Conservation (phyloP, 1,140 invertebrate species). For the Cardiocondyla obscurior region DNA sequence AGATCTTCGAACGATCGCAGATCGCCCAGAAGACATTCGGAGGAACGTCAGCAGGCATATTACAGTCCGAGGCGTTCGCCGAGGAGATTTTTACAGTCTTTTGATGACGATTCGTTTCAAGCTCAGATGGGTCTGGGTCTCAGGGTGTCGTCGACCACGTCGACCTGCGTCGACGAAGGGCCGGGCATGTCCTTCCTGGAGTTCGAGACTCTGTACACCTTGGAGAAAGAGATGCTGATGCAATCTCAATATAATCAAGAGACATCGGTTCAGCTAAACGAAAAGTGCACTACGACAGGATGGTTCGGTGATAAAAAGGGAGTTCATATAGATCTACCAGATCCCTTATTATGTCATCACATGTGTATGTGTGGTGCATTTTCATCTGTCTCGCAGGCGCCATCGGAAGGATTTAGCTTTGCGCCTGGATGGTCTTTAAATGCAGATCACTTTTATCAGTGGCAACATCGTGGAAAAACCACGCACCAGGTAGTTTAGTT, state of each 20-base stretch:
- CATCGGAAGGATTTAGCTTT: slow-evolving; percentile 76
- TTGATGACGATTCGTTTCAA: slow-evolving; percentile 61
- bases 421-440: slow-evolving; percentile 78
- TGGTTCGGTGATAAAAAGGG: slow-evolving; percentile 70
- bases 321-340: slow-evolving; percentile 75
- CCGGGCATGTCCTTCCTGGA: slow-evolving; percentile 77
- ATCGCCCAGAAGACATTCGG: slow-evolving; percentile 56
- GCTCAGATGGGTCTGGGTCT: slow-evolving; percentile 71
- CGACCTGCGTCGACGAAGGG: slow-evolving; percentile 52
- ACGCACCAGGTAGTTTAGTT: slow-evolving; percentile 75
- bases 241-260: slow-evolving; percentile 64
- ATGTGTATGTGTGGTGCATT: slow-evolving; percentile 1
- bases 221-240: slow-evolving; percentile 74
- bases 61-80: slow-evolving; percentile 60
- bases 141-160: slow-evolving; percentile 45
- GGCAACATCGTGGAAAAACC: slow-evolving; percentile 77
- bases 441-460: slow-evolving; percentile 78
- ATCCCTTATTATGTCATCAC: slow-evolving; percentile 62
- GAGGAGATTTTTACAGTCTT: slow-evolving; percentile 17
- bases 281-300: slow-evolving; percentile 68
- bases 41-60: slow-evolving; percentile 56
- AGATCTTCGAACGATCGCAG: not conserved
- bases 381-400: slow-evolving; percentile 59
- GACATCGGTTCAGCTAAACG: slow-evolving; percentile 64
- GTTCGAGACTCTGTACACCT: slow-evolving; percentile 76